Evolutionary conservation across 1,140 invertebrate genomes (phyloP).

Genomic region (Cecropterus lyciades): DNA sequence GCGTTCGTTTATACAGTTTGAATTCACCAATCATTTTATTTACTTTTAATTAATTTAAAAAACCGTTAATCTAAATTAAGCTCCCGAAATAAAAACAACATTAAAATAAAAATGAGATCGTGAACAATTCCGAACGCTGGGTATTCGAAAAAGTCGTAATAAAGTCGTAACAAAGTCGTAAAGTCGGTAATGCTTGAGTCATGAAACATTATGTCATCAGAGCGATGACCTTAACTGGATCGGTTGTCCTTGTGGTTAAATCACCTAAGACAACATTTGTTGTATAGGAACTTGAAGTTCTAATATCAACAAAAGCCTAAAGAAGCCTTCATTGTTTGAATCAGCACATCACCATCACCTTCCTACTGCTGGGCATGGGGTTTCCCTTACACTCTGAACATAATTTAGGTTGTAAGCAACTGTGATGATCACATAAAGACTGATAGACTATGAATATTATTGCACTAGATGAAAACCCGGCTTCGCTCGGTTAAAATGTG

Average conservation of each 20-base stretch:
- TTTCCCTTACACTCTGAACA: too few relatives aligned
- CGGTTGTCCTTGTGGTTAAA: conserved; percentile 11
- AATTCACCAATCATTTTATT: not conserved
- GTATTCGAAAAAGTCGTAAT: conserved; percentile 20
- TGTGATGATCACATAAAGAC: too few relatives aligned
- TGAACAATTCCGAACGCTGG: conserved; percentile 11
- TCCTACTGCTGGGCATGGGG: too few relatives aligned
- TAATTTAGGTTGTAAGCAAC: too few relatives aligned
- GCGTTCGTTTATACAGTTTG: not conserved
- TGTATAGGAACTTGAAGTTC: too few relatives aligned
- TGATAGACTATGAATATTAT: too few relatives aligned
- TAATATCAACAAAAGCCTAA: too few relatives aligned
- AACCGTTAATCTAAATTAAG: conserved; percentile 30
- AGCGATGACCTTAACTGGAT: conserved; percentile 19
- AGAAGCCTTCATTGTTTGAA: too few relatives aligned
- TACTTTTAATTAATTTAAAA: conserved; percentile 24
- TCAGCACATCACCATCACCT: too few relatives aligned
- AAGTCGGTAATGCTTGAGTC: conserved; percentile 17
- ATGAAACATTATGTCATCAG: conserved; percentile 31
- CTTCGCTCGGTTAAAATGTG: too few relatives aligned
- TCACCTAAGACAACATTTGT: too few relatives aligned
- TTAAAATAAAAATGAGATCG: conserved; percentile 30
- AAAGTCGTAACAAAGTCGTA: conserved; percentile 23
- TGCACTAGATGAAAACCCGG: too few relatives aligned
- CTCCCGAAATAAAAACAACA: conserved; percentile 20